phyloP scores from a whole-genome alignment of 2,113 vertebrate genomes.

The Neotragus pygmaeus region DNA sequence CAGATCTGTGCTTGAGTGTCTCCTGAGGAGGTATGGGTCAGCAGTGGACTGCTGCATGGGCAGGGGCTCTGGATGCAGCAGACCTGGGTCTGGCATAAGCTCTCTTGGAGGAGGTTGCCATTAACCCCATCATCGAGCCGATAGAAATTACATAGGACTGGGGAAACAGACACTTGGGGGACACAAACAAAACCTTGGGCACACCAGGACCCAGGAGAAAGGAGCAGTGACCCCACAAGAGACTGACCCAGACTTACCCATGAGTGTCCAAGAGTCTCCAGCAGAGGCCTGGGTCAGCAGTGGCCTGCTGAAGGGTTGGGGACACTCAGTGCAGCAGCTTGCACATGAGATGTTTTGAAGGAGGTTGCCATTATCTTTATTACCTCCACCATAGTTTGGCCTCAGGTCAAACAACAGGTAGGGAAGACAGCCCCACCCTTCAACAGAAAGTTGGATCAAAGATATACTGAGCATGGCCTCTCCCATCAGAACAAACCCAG shows the following conservation, averaged over 20 bases:
- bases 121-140: rapidly evolving
- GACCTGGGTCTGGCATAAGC: background rate
- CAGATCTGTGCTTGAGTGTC: background rate
- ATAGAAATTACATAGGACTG: background rate
- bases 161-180: background rate
- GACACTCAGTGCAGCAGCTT: rapidly evolving
- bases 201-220: background rate
- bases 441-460: background rate
- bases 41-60: no score
- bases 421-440: background rate
- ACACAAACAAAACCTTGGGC: background rate
- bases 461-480: background rate
- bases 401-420: background rate
- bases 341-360: background rate
- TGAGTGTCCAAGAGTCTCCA: background rate
- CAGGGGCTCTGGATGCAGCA: background rate
- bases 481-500: background rate
- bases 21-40: background rate
- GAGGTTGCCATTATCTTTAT: background rate
- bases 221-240: background rate
- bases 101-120: background rate
- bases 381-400: background rate
- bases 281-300: rapidly evolving
- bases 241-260: background rate
- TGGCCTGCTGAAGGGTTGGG: background rate